Conservation (phyloP, 2,888 invertebrate species). For the Thyatira batis region DNA sequence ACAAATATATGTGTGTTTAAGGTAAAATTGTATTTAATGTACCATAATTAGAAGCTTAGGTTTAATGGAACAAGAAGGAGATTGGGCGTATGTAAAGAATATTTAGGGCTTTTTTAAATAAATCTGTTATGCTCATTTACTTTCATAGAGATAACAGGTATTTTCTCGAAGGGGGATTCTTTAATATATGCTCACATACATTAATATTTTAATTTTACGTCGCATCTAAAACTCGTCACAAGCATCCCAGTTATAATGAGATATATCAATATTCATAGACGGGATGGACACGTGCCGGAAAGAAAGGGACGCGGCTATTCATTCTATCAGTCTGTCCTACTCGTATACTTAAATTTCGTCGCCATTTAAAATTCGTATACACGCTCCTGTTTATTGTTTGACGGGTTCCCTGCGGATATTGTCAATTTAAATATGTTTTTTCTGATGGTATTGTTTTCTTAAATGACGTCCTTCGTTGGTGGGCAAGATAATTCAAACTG, state of each 20-base stretch:
- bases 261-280: conserved; percentile 60
- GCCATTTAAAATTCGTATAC: conserved; percentile 34
- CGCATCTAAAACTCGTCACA: conserved; percentile 9
- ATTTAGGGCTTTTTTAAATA: no score
- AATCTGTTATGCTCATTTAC: no score
- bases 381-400: conserved; percentile 27
- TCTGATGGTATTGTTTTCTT: conserved; percentile 9
- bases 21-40: no score
- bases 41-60: no score
- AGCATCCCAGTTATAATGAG: conserved; percentile 44
- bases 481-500: conserved; percentile 11
- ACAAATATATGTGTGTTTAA: no score
- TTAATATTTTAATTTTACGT: background rate
- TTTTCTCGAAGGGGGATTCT: background rate
- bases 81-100: no score
- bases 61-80: no score
- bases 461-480: conserved; percentile 27
- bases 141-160: no score
- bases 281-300: conserved; percentile 53
- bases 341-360: conserved; percentile 36
- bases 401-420: conserved; percentile 23
- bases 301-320: conserved; percentile 29
- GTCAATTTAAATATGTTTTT: conserved; percentile 27
- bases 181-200: background rate
- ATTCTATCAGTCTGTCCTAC: conserved; percentile 14